Evolutionary conservation across 2,113 vertebrate species (phyloP).

Genomic region (Laticauda colubrina): DNA sequence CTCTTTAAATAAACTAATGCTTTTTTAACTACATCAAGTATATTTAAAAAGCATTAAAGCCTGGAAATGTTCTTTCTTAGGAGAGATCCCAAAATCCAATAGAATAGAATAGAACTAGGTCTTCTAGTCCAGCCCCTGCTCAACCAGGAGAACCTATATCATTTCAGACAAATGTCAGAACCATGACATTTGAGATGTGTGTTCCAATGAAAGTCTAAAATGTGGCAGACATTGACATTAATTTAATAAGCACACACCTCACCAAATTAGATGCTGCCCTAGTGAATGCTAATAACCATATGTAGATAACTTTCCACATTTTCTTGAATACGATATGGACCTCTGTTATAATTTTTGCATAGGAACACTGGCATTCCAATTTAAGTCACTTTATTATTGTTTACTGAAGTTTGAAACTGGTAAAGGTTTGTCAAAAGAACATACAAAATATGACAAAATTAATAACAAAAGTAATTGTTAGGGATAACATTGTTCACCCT

Average conservation of each 20-base stretch:
- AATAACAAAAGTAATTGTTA: background rate
- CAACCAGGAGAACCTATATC: no score
- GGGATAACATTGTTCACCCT: no score
- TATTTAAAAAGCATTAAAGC: background rate
- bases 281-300: background rate
- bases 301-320: background rate
- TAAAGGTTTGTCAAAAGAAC: background rate
- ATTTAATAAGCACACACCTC: background rate
- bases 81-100: background rate
- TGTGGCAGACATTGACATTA: background rate
- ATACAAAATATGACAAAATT: background rate
- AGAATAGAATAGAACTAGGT: no score
- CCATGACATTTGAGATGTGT: background rate
- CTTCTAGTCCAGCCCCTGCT: no score
- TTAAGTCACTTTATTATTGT: background rate
- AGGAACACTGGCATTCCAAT: background rate
- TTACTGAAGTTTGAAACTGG: background rate
- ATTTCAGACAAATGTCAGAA: background rate
- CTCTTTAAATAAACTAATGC: background rate
- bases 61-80: constrained; percentile 9
- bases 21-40: background rate
- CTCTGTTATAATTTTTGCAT: background rate
- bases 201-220: background rate
- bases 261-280: background rate
- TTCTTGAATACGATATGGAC: background rate